Conservation (phyloP, 2,888 invertebrate genomes). For the Drosophila atroscutellata region DNA sequence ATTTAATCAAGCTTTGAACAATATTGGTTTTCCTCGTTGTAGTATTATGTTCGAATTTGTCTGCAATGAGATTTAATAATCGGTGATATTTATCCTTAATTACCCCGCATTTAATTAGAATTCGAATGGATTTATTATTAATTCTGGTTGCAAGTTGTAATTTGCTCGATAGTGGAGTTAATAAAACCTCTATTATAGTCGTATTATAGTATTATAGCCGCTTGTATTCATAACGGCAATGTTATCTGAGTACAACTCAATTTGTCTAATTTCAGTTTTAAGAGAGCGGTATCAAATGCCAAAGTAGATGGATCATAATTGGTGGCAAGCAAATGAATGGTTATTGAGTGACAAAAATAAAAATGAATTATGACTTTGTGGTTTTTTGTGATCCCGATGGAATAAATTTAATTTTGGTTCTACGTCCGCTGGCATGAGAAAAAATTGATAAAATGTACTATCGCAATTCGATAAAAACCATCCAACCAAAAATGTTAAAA, state of each 20-base stretch:
- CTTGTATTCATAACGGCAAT: not conserved
- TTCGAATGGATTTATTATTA: not conserved
- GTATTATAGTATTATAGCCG: too few relatives aligned
- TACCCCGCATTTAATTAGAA: not conserved
- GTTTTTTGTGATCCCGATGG: not conserved
- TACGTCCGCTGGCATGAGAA: not conserved
- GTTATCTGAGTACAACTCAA: not conserved
- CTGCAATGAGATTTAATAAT: too few relatives aligned
- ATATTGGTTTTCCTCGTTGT: too few relatives aligned
- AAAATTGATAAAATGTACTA: not conserved
- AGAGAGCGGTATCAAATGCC: not conserved
- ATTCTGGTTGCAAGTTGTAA: not conserved
- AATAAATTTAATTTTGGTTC: not conserved
- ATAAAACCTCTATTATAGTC: not conserved
- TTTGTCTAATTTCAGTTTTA: not conserved
- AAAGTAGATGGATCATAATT: not conserved
- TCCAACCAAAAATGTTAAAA: too few relatives aligned
- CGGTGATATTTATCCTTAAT: too few relatives aligned
- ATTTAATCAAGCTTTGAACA: too few relatives aligned
- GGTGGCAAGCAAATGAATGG: not conserved
- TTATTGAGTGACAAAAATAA: not conserved
- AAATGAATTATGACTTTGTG: not conserved
- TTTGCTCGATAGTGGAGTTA: rapidly evolving
- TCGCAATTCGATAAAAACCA: not conserved
- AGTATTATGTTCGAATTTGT: too few relatives aligned